Evolutionary conservation across 2,888 invertebrate genomes (phyloP).

Genomic region (Xestia xanthographa): DNA sequence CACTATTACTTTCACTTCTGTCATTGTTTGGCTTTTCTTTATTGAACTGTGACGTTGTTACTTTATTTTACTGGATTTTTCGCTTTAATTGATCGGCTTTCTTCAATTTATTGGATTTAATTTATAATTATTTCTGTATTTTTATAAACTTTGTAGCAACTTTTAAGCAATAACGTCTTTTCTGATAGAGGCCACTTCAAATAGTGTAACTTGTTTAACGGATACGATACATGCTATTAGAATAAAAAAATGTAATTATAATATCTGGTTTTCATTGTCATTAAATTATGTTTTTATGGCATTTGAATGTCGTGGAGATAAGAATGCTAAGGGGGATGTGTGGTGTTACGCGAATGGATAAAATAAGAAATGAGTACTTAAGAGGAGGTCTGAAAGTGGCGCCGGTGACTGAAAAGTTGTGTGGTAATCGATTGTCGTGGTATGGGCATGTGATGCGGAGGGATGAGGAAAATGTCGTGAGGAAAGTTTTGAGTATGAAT

Average conservation of each 20-base stretch:
- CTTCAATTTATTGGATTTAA: background rate
- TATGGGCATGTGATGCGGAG: too few relatives aligned
- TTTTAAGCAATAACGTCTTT: slow-evolving; percentile 9
- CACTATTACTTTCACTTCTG: slow-evolving; percentile 13
- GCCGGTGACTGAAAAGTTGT: too few relatives aligned
- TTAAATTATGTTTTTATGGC: background rate
- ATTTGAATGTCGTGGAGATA: too few relatives aligned
- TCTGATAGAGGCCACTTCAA: background rate
- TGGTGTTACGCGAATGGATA: too few relatives aligned
- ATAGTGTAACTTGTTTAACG: background rate
- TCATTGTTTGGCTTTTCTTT: slow-evolving; percentile 21
- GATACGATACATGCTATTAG: background rate
- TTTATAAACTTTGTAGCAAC: background rate
- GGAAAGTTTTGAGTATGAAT: too few relatives aligned
- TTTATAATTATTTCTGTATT: background rate
- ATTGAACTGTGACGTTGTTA: background rate
- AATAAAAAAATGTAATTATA: background rate
- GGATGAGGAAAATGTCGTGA: too few relatives aligned
- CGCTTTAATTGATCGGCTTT: too few relatives aligned
- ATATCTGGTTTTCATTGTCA: background rate
- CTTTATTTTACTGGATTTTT: background rate
- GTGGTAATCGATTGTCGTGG: too few relatives aligned
- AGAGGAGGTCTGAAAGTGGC: too few relatives aligned
- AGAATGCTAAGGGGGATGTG: too few relatives aligned
- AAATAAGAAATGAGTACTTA: too few relatives aligned